Evolutionary conservation across 1,140 invertebrate species (phyloP), one percentile per base, ranked within the genome.

Genomic region (Eriosoma lanigerum): DNA sequence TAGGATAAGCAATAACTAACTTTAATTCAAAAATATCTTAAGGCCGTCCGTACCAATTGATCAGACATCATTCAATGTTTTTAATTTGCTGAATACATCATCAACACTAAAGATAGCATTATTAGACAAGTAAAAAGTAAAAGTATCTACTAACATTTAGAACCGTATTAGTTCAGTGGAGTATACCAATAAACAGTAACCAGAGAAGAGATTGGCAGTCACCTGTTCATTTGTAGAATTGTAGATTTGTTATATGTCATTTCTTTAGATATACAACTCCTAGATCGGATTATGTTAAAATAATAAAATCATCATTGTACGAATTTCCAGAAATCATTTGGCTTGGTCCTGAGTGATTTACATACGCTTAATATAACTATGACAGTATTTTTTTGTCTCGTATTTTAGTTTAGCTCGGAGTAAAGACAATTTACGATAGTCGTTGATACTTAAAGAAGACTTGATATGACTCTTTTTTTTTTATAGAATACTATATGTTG

Each of bases 341-440:
- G 60, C 6, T 62, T 62, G 26, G 21, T 62, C 15, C 15, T 29
- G 24, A 62, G 60, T 12, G 60, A 8, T 26, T 62, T 62, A 2
- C 24, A 9, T 32, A 32, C 26, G 46, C 13, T 29, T 5, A 8
- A 29, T 62, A 13, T 64, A 44, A 26, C 15, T 29, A 32, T 15
- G 60, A 29, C 32, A 62, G 32, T 8, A 29, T 62, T 62, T 62
- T 32, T 64, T 64, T 17, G 62, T 32, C 62, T 64, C 62, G 38
- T 64, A 38, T 19, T 64, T 64, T 2, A 64, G 29, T 64, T 64
- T 32, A 64, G 32, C 62, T 17, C 62, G 62, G 17, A 64, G 62
- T 32, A 64, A 64, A 44, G 62, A 64, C 2, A 64, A 64, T 64
- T 64, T 26, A 32, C 29, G 24, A 32, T 64, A 64, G 17, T 64